Conservation (phyloP, 1,140 invertebrate genomes). For the Neotoxoptera formosana region DNA sequence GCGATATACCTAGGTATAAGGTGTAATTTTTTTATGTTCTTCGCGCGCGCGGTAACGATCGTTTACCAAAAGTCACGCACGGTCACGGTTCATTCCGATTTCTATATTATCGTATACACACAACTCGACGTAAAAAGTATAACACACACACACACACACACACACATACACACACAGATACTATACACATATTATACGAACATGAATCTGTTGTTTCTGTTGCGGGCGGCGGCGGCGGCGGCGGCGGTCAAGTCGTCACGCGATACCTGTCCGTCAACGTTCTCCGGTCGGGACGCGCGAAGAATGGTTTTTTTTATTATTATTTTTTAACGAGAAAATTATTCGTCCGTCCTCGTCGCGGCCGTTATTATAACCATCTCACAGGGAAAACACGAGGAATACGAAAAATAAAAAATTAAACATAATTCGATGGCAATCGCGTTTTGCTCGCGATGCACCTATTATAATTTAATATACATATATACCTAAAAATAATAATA, state of each 20-base stretch:
- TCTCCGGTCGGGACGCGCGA: not conserved
- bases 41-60: not conserved
- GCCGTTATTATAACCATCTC: not conserved
- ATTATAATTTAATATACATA: not conserved
- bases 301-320: not conserved
- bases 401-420: not conserved
- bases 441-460: not conserved
- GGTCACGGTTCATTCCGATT: not conserved
- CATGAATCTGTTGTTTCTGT: not conserved
- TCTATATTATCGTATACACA: not conserved
- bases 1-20: not conserved
- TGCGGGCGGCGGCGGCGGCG: not conserved
- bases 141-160: not conserved
- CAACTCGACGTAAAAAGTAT: not conserved
- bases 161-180: not conserved
- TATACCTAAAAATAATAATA: not conserved
- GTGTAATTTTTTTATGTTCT: not conserved
- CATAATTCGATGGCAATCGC: constrained; percentile 14
- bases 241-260: not conserved
- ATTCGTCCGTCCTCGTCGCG: not conserved
- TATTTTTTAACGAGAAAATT: not conserved
- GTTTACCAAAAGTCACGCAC: constrained; percentile 1
- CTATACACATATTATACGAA: too few species aligned
- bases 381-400: not conserved
- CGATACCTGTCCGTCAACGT: constrained; percentile 5